Conservation (phyloP, 1,140 invertebrate species). For the Hyphantria cunea region DNA sequence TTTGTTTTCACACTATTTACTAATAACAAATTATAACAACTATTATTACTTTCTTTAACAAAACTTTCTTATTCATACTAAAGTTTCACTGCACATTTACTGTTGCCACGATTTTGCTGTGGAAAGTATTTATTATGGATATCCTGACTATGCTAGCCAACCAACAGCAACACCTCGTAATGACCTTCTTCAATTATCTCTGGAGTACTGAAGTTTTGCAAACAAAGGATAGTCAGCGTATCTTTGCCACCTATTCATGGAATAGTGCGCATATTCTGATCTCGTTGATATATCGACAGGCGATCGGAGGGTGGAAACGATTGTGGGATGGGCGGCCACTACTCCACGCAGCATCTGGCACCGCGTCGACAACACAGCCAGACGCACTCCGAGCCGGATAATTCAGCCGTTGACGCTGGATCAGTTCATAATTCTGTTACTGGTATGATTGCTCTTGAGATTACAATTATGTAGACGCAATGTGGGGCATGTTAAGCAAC, state of each 20-base stretch:
- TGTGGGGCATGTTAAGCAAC: no score
- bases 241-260: no score
- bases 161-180: no score
- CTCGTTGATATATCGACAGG: slow-evolving; percentile 46
- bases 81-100: slow-evolving; percentile 21
- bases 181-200: no score
- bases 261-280: no score
- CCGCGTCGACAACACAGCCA: slow-evolving; percentile 83
- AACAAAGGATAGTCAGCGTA: no score
- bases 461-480: no score
- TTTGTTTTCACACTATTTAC: slow-evolving; percentile 22
- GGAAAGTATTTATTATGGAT: slow-evolving; percentile 10
- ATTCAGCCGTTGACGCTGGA: slow-evolving; percentile 74
- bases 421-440: slow-evolving; percentile 65
- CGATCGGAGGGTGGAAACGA: slow-evolving; percentile 83
- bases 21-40: slow-evolving; percentile 10
- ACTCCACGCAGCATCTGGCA: slow-evolving; percentile 77
- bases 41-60: slow-evolving; percentile 9
- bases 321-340: slow-evolving; percentile 61
- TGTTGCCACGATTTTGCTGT: slow-evolving; percentile 18
- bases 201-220: no score
- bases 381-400: slow-evolving; percentile 85
- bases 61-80: slow-evolving; percentile 9
- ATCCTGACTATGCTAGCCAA: slow-evolving; percentile 1
- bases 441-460: slow-evolving; percentile 22